Conservation (phyloP, 2,888 invertebrate species). For the Oithona nana region DNA sequence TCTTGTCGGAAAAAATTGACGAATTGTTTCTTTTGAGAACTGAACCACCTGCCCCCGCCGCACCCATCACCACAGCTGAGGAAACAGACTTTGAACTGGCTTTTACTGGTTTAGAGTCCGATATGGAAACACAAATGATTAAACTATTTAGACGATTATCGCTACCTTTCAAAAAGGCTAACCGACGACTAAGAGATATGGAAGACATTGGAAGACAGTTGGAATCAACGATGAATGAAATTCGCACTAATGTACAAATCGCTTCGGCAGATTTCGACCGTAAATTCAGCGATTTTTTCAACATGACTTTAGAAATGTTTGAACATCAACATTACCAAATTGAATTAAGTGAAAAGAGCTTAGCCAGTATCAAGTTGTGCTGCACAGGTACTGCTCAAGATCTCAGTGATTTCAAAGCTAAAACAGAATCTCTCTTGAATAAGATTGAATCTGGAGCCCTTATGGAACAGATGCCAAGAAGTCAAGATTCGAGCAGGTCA, state of each 20-base stretch:
- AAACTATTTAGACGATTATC: not conserved
- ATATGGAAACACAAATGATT: not conserved
- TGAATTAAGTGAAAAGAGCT: not conserved
- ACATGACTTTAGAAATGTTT: conserved; percentile 5
- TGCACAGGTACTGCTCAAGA: not conserved
- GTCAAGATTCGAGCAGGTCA: too few relatives aligned
- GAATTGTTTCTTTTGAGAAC: not conserved
- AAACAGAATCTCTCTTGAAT: not conserved
- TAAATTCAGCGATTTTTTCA: conserved; percentile 2
- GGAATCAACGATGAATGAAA: not conserved
- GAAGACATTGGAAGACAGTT: not conserved
- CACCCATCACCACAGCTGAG: not conserved
- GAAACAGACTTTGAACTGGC: not conserved
- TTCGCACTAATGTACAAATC: not conserved
- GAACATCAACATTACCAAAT: conserved; percentile 2
- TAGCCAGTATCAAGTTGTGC: not conserved
- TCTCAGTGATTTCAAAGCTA: not conserved
- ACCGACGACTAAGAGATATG: not conserved
- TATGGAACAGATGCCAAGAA: not conserved
- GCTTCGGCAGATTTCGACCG: not conserved
- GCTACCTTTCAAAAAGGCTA: not conserved
- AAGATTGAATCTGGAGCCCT: not conserved
- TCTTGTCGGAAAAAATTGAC: not conserved
- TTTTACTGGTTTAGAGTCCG: not conserved
- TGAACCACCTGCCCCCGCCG: not conserved